Evolutionary conservation across 2,797 vertebrate genomes (phyloP), one percentile per base, ranked within the genome.

Genomic region (Poeciliopsis presidionis): DNA sequence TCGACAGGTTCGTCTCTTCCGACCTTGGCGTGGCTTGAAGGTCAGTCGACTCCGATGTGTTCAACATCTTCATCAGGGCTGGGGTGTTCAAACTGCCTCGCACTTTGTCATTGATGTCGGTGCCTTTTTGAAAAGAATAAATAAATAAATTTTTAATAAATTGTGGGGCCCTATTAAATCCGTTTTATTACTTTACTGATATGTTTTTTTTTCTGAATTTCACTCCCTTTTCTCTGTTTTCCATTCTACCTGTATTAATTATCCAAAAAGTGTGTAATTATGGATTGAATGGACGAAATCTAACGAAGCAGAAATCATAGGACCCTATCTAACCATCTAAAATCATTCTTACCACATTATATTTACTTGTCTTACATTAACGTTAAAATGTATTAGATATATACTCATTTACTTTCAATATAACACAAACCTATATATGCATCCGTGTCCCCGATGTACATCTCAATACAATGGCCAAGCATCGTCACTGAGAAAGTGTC

Each of bases 401-500:
- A 20, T 43, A 25, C 39, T 14, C 8, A 2, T 13, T 20, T 30
- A 28, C 7, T 25, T 49, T 16, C 33, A 46, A 53, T 5, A 75
- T 30, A 61, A 72, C 76, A 80, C 75, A 43, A 49, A 99, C 98
- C 97, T 84, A 99, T 98, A 73, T 99, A 99, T 51, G 98, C 98
- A 87, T 99, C 98, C 0, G 98, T 98, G 93, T 99, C 98, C 43
- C 98, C 97, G 83, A 99, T 99, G 92, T 99, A 99, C 98, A 99
- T 99, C 93, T 99, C 98, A 81, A 99, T 99, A 87, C 98, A 99
- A 83, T 99, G 98, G 55, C 98, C 98, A 20, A 99, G 97, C 98
- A 99, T 99, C 0, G 98, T 99, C 90, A 99, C 98, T 14, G 98
- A 99, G 95, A 99, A 99, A 0, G 98, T 98, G 91, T 99, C 98